Conservation (phyloP, 1,140 invertebrate genomes). For the Pachyrhynchus sulphureomaculatus region DNA sequence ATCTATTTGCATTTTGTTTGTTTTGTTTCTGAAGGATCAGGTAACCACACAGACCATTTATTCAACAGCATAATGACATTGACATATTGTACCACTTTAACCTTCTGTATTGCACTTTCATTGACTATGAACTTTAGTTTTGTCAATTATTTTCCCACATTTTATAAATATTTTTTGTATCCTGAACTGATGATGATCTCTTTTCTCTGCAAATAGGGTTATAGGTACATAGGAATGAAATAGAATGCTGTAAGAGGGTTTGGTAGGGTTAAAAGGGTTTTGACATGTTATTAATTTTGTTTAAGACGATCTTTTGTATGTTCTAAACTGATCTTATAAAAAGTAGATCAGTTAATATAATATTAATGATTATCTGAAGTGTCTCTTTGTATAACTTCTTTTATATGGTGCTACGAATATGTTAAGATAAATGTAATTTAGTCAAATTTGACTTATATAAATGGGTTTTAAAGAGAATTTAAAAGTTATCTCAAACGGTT, state of each 20-base stretch:
- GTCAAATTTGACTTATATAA: not conserved
- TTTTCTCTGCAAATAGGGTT: not conserved
- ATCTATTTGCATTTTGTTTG: conserved; percentile 26
- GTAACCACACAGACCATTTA: conserved; percentile 20
- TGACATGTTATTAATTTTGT: conserved; percentile 5
- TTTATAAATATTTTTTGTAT: conserved; percentile 3
- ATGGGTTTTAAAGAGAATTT: not conserved
- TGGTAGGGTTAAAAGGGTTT: not conserved
- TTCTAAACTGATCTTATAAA: not conserved
- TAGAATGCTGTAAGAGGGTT: not conserved
- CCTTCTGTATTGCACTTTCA: not conserved
- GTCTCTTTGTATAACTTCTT: not conserved
- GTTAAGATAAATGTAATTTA: not conserved
- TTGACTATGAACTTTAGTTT: conserved; percentile 9
- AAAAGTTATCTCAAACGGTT: too few species aligned
- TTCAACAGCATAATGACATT: conserved; percentile 15
- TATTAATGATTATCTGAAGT: conserved; percentile 2
- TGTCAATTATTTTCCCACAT: conserved; percentile 25
- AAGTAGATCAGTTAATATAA: conserved; percentile 6
- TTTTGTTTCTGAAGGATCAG: conserved; percentile 23
- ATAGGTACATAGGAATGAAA: not conserved
- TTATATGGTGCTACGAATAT: not conserved
- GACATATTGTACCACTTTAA: conserved; percentile 22
- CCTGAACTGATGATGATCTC: not conserved
- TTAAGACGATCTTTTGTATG: not conserved